Evolutionary conservation across 2,113 vertebrate species (phyloP), one percentile per base, ranked within the genome.

Genomic region (Leptobrachium leishanense): DNA sequence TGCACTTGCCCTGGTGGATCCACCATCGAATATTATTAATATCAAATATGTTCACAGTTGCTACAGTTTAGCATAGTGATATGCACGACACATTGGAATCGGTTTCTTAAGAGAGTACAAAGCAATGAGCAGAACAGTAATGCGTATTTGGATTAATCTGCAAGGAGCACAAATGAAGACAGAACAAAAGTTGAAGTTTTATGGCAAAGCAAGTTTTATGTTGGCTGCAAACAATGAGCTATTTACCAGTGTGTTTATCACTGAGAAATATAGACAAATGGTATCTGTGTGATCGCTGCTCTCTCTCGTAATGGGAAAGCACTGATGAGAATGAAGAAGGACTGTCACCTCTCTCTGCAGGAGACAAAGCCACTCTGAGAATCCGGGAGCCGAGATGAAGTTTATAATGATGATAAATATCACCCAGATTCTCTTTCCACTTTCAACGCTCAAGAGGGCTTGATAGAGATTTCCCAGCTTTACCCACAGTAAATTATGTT

Each of bases 201-300:
- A 70, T 50, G 15, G 13, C 68, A 50, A 1, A 1, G 1, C 43
- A 70, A 46, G 68, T 46, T 70, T 39, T 2, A 15, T 9, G 68
- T 15, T 50, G 13, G 15, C 68, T 31, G 43, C 43, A 13, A 70
- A n/a, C 42, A 43, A 8, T 7, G 50, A 31, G 10, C 68, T 46
- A 50, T 70, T 50, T 50, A 43, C 43, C 68, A 31, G 43, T 70
- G 41, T 68, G 41, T 68, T 59, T 68, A 41, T 31, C 68, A 70
- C 41, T 9, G 43, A 46, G 43, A 70, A 70, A 70, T 50, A 6
- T 70, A 70, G 68, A 70, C 68, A 70, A 70, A 70, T 70, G 43
- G 12, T 50, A 31, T 70, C 43, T 46, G 43, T n/a, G 68, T 7
- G 43, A 31, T 44, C 68, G 31, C 20, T 50, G 68, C 68, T 70